Evolutionary conservation across 53 echinoderm and acorn worm species (phyloP).

Genomic region (Stichopus horrens): DNA sequence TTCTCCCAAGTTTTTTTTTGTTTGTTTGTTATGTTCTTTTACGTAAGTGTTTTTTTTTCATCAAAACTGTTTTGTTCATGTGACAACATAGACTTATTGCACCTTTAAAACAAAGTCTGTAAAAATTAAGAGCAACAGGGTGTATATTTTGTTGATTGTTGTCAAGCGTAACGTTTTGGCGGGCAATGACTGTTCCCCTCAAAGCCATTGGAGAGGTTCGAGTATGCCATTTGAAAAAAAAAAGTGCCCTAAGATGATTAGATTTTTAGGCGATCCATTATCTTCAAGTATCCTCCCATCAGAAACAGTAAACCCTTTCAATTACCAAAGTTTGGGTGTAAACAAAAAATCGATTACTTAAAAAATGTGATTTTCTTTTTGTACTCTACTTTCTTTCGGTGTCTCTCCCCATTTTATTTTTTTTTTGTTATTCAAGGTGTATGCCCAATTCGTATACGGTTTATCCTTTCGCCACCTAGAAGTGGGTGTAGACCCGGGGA

Average conservation of each 20-base stretch:
- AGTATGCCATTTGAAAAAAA: no score
- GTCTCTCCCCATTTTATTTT: not conserved
- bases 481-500: constrained; percentile 1
- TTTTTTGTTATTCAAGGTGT: not conserved
- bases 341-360: constrained; percentile 37
- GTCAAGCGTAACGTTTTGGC: no score
- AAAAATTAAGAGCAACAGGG: no score
- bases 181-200: no score
- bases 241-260: not conserved
- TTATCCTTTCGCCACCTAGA: constrained; percentile 33
- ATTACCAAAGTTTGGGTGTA: constrained; percentile 20
- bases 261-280: not conserved
- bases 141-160: no score
- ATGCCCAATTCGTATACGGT: not conserved
- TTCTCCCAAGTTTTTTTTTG: no score
- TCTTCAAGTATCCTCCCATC: not conserved
- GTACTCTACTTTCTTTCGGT: not conserved
- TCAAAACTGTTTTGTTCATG: no score
- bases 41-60: no score
- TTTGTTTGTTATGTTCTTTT: no score
- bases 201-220: no score
- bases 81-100: no score
- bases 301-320: constrained; percentile 6
- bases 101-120: no score
- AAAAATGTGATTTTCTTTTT: not conserved